phyloP scores from a whole-genome alignment of 2,113 vertebrate genomes.

The Eclectus roratus region DNA sequence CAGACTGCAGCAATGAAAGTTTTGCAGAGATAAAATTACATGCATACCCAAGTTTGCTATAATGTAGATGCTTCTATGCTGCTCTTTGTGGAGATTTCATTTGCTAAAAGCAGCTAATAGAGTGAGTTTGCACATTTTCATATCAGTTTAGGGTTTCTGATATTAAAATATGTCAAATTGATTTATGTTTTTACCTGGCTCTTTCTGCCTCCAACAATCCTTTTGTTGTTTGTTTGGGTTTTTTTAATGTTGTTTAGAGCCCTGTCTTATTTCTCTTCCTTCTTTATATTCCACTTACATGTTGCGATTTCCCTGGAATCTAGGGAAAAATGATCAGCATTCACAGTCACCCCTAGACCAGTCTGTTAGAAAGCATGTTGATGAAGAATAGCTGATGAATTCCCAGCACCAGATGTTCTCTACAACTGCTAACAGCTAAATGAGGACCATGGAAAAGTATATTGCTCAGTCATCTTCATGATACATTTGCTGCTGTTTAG shows the following conservation, averaged over 20 bases:
- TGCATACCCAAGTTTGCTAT: background rate
- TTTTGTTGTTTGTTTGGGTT: background rate
- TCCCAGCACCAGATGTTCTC: constrained; percentile 52
- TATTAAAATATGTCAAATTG: background rate
- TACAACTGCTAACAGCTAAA: constrained; percentile 11
- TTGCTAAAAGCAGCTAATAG: background rate
- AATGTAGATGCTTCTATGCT: background rate
- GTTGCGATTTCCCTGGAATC: background rate
- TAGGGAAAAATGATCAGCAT: background rate
- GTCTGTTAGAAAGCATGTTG: constrained; percentile 14
- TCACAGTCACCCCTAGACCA: background rate
- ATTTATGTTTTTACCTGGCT: background rate
- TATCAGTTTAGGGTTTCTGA: background rate
- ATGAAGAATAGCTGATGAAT: constrained; percentile 37
- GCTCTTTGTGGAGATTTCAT: background rate
- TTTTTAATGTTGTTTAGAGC: background rate
- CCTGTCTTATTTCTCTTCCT: background rate
- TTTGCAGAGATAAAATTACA: background rate
- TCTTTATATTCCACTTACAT: background rate
- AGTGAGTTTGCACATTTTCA: background rate
- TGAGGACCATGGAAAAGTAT: background rate
- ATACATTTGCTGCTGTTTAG: background rate
- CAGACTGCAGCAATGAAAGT: background rate
- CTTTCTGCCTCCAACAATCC: background rate
- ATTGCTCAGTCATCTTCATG: constrained; percentile 7